Evolutionary conservation across 2,888 invertebrate species (phyloP).

Genomic region (Himalopsyche japonica): DNA sequence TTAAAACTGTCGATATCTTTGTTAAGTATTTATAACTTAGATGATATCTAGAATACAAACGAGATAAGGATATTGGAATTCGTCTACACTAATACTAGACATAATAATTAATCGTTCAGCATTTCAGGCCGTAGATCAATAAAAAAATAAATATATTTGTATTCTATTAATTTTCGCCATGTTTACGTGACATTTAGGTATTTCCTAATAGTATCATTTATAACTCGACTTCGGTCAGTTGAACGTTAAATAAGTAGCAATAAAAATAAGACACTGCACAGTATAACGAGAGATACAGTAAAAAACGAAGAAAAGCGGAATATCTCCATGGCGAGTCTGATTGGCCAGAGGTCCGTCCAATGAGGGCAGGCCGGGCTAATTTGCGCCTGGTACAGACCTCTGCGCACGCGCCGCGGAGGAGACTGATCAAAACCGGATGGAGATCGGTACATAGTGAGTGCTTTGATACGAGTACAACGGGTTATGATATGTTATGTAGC

Average conservation of each 20-base stretch:
- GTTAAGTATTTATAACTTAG: too few relatives aligned
- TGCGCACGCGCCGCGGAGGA: neutral
- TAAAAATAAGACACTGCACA: neutral
- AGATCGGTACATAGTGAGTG: neutral
- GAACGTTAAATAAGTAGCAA: neutral
- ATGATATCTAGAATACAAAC: too few relatives aligned
- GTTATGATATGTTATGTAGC: neutral
- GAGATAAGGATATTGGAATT: too few relatives aligned
- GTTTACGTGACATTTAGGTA: neutral
- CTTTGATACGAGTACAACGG: neutral
- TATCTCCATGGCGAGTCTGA: neutral
- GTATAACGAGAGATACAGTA: neutral
- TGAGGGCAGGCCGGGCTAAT: conserved; percentile 1
- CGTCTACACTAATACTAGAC: too few relatives aligned
- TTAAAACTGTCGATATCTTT: too few relatives aligned
- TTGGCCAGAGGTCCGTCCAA: neutral
- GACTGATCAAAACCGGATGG: neutral
- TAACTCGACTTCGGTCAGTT: neutral
- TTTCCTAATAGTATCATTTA: neutral
- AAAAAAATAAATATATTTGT: too few relatives aligned
- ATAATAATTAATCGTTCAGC: too few relatives aligned
- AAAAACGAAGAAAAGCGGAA: neutral
- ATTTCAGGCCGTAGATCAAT: too few relatives aligned
- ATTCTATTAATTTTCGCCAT: too few relatives aligned
- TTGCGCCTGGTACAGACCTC: neutral